Base-by-base conservation (phyloP, 2,113 vertebrate species). In the Phalacrocorax pelagicus region DNA sequence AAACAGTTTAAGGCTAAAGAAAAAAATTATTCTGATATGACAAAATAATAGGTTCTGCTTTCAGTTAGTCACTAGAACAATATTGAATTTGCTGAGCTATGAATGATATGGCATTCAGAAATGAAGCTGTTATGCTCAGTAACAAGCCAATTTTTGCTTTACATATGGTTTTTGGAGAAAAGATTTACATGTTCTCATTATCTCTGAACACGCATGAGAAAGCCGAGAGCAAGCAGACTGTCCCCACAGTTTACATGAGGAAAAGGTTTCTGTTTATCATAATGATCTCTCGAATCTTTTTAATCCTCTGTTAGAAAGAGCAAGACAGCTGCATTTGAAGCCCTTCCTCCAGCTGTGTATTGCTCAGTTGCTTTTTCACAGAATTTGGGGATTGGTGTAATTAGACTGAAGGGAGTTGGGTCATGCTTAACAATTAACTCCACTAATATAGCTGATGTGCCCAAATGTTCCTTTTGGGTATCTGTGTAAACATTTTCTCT, bases 261-360 rank as follows among this genome's bases (percentile, higher is more conserved):
- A 88, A 92, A 96, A 90, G 22, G 27, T 87, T 97, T 97, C 82
- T 55, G 22, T 81, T 97, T 90, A 95, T 86, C 91, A 59, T 92
- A 74, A 94, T 26, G 49, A 93, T 93, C 95, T 95, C 83, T 88
- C 91, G 82, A 97, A 96, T 77, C 51, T 94, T 96, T 96, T 94
- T 71, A 97, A 97, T 92, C 58, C 90, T 94, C 34, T 79, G 59
- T 81, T 95, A 88, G 92, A 88, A 88, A 74, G 52, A 96, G 72
- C 38, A 84, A 71, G 62, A 80, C 77, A 95, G 58, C 49, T 92
- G 81, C 73, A 91, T 82, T 74, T 86, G 63, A 96, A 93, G 57
- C 54, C 58, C 66, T 91, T 81, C 47, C 66, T 34, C 30, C 88
- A 96, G 80, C 91, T 86, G 44, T 32, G 5, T 24, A 40, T 75